Percentiles rank a stretch among this genome's conserved stretches.
Evolutionary conservation across 2,113 vertebrate genomes (phyloP).

Genomic region (Dasyprocta punctata): DNA sequence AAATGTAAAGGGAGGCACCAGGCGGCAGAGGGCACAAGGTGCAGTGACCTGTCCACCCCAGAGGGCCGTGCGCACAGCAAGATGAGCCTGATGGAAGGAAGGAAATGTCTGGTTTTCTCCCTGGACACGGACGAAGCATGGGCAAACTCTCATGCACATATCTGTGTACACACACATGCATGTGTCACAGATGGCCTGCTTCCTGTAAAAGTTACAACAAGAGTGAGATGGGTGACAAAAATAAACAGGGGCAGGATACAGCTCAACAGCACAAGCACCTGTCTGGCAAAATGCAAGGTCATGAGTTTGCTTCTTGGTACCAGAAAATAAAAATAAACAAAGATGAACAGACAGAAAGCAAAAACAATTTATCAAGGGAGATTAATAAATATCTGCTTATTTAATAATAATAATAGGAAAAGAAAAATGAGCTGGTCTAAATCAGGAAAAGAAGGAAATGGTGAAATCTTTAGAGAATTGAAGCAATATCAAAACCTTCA

Average conservation of each 20-base stretch:
- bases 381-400: neutral
- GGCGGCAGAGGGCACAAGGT: too few relatives aligned
- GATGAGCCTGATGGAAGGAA: neutral
- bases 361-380: neutral
- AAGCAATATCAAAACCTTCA: neutral
- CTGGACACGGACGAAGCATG: neutral
- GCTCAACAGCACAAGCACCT: too few relatives aligned
- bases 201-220: neutral
- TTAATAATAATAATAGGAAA: neutral
- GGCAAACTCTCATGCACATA: neutral
- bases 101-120: neutral
- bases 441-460: neutral
- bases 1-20: neutral
- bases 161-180: neutral
- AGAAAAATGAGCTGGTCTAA: neutral
- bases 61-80: too few relatives aligned
- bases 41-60: neutral
- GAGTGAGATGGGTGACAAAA: neutral
- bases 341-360: neutral
- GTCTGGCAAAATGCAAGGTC: too few relatives aligned
- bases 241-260: too few relatives aligned
- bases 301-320: too few relatives aligned
- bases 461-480: neutral
- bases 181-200: neutral
- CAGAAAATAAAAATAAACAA: too few relatives aligned